A percentile compares a stretch with the other conserved stretches of the same genome.
phyloP scores from a whole-genome alignment of 2,888 invertebrate genomes.

The Agriotes lineatus region DNA sequence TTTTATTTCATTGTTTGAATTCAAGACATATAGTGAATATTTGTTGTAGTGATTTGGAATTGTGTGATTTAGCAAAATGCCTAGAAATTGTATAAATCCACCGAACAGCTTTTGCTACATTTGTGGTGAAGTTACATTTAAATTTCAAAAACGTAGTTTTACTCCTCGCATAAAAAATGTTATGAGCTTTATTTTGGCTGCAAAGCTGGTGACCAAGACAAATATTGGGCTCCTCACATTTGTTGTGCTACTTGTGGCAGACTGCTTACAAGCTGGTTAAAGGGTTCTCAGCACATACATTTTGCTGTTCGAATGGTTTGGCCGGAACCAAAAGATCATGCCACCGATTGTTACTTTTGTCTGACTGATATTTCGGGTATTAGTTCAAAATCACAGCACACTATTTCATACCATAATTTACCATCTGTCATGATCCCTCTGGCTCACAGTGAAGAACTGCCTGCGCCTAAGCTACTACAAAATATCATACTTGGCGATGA shows the following conservation, averaged over 20 bases:
- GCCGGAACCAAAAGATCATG: constrained; percentile 54
- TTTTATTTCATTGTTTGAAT: too few relatives aligned
- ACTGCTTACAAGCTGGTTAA: too few relatives aligned
- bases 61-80: neutral
- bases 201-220: constrained; percentile 7
- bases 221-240: constrained; percentile 3
- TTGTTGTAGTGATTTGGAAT: too few relatives aligned
- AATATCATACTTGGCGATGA: too few relatives aligned
- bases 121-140: neutral
- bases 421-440: too few relatives aligned
- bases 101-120: neutral
- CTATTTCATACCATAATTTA: too few relatives aligned
- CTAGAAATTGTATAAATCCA: neutral
- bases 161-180: constrained; percentile 3
- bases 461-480: too few relatives aligned
- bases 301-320: constrained; percentile 53
- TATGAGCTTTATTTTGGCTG: neutral
- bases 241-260: too few relatives aligned
- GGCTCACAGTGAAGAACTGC: neutral
- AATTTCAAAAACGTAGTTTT: neutral
- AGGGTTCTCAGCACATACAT: constrained; percentile 2
- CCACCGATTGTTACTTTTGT: constrained; percentile 56
- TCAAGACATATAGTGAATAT: too few relatives aligned
- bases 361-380: constrained; percentile 14
- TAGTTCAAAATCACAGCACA: neutral